Conservation (phyloP, 2,888 invertebrate species). For the Graphium colonna region DNA sequence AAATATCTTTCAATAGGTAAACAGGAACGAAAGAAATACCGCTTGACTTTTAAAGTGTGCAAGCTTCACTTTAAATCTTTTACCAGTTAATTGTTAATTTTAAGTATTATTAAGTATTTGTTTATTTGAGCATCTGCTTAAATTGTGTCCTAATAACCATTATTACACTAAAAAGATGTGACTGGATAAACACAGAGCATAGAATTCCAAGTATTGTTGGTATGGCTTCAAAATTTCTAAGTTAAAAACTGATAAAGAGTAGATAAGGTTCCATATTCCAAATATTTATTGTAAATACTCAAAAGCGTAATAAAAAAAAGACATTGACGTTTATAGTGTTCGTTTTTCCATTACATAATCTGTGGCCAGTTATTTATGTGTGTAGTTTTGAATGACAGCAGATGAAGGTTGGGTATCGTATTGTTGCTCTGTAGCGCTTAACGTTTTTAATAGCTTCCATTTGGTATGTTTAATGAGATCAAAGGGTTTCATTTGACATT, state of each 20-base stretch:
- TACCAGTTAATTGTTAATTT: too few relatives aligned
- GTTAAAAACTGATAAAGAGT: neutral
- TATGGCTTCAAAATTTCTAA: neutral
- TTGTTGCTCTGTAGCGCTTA: constrained; percentile 41
- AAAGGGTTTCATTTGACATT: constrained; percentile 48
- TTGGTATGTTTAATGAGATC: constrained; percentile 52
- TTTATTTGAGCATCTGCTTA: too few relatives aligned
- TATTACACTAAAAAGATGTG: too few relatives aligned
- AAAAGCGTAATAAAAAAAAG: constrained; percentile 10
- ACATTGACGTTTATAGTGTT: constrained; percentile 11
- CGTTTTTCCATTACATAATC: constrained; percentile 18
- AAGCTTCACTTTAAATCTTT: too few relatives aligned
- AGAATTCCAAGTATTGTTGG: neutral
- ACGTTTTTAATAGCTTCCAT: constrained; percentile 55
- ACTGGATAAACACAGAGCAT: too few relatives aligned
- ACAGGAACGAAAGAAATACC: neutral
- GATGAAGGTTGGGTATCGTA: constrained; percentile 33
- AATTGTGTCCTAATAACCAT: too few relatives aligned
- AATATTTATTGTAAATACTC: neutral
- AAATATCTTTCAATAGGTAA: neutral
- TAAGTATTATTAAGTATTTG: too few relatives aligned
- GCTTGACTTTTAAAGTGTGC: too few relatives aligned
- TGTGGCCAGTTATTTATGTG: constrained; percentile 14
- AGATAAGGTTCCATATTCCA: neutral
- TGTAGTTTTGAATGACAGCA: constrained; percentile 25